Evolutionary conservation across 2,797 vertebrate genomes (phyloP).

Genomic region (Vireo griseus): DNA sequence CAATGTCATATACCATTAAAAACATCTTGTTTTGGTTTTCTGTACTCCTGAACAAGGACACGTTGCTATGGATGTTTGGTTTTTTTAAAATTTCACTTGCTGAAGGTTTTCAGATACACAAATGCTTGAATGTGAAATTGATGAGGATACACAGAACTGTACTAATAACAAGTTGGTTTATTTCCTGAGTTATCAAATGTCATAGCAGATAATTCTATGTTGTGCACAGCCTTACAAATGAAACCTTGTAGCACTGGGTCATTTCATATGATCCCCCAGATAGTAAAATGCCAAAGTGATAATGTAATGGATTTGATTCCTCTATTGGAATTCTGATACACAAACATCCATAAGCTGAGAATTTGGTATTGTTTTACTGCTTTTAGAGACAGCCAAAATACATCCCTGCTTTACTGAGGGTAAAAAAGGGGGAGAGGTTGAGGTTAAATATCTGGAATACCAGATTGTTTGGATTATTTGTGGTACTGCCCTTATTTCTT

Average conservation of each 20-base stretch:
- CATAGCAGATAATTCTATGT: slow-evolving; percentile 8
- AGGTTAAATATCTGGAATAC: not conserved
- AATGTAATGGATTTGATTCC: not conserved
- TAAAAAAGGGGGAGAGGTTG: not conserved
- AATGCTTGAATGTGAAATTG: not conserved
- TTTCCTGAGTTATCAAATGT: slow-evolving; percentile 45
- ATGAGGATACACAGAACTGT: not conserved
- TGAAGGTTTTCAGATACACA: not conserved
- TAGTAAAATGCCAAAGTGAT: not conserved
- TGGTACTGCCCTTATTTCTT: not conserved
- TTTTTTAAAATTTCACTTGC: not conserved
- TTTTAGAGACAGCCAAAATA: not conserved
- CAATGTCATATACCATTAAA: not conserved
- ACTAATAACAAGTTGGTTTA: not conserved
- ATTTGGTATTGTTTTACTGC: not conserved
- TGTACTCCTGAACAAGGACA: not conserved
- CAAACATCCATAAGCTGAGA: not conserved
- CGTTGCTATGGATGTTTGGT: not conserved
- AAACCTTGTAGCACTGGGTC: not conserved
- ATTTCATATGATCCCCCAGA: not conserved
- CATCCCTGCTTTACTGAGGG: not conserved
- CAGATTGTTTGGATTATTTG: not conserved
- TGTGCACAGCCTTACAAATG: slow-evolving; percentile 12
- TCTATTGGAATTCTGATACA: not conserved
- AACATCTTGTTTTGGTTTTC: not conserved